These are phyloP conservation scores for Atethmia centrago DNA, from an alignment of 2,888 invertebrate genomes.

Conservation along the genomic window DNA sequence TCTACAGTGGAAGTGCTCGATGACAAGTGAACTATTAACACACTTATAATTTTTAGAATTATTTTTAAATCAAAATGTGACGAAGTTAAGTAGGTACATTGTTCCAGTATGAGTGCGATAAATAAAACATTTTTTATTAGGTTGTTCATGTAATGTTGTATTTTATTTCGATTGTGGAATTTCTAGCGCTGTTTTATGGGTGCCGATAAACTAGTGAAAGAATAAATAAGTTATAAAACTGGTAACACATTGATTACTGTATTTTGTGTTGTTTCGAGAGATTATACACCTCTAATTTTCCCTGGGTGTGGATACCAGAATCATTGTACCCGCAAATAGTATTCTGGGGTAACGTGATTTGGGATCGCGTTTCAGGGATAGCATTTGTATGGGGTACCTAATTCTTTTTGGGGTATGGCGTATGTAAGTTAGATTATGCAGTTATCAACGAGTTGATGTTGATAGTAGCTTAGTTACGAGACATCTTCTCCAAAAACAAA, in stretches of 20 bases:
- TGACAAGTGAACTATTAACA: conserved; percentile 78
- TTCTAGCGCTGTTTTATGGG: conserved; percentile 29
- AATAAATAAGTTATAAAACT: conserved; percentile 31
- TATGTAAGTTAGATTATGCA: not conserved
- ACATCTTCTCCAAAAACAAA: not conserved
- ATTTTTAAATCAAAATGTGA: conserved; percentile 40
- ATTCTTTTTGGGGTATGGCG: not conserved
- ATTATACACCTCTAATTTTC: not conserved
- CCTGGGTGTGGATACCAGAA: not conserved
- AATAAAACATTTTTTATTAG: conserved; percentile 52
- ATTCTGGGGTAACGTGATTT: not conserved
- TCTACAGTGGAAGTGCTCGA: conserved; percentile 88
- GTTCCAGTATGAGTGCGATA: conserved; percentile 40
- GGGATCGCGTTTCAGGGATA: not conserved
- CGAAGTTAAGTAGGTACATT: conserved; percentile 41
- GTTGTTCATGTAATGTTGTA: conserved; percentile 40
- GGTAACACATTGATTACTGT: conserved; percentile 7
- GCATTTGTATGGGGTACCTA: not conserved
- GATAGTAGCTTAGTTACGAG: conserved; percentile 40
- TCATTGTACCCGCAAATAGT: not conserved
- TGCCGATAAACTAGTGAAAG: conserved; percentile 31
- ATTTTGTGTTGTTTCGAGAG: not conserved
- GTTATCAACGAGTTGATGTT: not conserved
- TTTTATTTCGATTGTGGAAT: conserved; percentile 48
- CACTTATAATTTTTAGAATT: conserved; percentile 31